Conservation (phyloP, 2,797 vertebrate genomes). For the Staurois parvus region DNA sequence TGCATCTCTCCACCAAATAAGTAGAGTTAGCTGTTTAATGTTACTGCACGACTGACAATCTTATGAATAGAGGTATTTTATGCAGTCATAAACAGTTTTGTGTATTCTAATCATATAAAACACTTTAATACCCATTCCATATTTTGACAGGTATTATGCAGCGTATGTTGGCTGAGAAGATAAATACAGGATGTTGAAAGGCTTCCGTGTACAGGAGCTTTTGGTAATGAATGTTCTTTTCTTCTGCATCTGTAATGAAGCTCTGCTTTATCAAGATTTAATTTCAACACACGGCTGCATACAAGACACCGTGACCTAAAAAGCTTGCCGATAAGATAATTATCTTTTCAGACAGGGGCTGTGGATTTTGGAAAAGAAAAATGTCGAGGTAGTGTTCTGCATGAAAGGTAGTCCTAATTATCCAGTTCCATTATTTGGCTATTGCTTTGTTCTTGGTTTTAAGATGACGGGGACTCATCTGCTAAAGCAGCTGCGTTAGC, state of each 20-base stretch:
- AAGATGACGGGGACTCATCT: neutral
- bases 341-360: slow-evolving; percentile 30
- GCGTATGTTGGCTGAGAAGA: neutral
- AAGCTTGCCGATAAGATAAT: slow-evolving; percentile 42
- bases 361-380: slow-evolving; percentile 5
- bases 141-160: slow-evolving; percentile 28
- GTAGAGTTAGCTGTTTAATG: neutral
- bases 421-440: neutral
- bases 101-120: slow-evolving; percentile 9
- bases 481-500: too few relatives aligned
- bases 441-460: neutral
- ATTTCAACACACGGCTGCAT: slow-evolving; percentile 24
- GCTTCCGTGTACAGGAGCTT: slow-evolving; percentile 4
- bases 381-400: slow-evolving; percentile 15
- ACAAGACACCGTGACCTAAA: slow-evolving; percentile 38
- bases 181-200: slow-evolving; percentile 21
- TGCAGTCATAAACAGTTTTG: neutral
- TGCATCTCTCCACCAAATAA: too few relatives aligned
- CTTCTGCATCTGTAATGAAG: slow-evolving; percentile 41
- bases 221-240: slow-evolving; percentile 46
- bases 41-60: neutral
- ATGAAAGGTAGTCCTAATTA: slow-evolving; percentile 8
- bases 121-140: neutral
- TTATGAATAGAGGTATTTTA: neutral
- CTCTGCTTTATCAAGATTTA: slow-evolving; percentile 48